Evolutionary conservation across 2,888 invertebrate genomes (phyloP).

Genomic region (Helicoverpa assulta): DNA sequence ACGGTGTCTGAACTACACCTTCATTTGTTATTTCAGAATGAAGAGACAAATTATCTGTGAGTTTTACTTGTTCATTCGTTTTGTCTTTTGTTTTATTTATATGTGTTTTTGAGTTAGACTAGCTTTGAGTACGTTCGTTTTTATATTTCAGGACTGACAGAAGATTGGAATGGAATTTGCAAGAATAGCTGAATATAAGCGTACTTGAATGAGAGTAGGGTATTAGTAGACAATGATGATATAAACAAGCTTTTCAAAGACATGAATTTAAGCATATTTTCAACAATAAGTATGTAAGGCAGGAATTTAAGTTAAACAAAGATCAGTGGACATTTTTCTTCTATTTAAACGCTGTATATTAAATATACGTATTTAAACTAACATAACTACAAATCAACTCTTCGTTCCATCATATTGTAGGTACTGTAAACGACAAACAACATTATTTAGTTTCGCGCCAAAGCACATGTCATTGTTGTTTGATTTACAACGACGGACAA

Average conservation of each 20-base stretch:
- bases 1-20: background rate
- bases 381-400: slow-evolving; percentile 1
- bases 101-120: background rate
- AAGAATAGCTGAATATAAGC: no score
- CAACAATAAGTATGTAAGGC: no score
- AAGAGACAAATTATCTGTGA: slow-evolving; percentile 10
- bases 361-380: background rate
- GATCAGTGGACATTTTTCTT: no score
- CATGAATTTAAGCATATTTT: no score
- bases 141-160: no score
- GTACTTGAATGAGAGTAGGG: no score
- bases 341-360: no score
- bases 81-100: background rate
- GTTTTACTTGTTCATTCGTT: background rate
- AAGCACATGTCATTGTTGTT: slow-evolving; percentile 67
- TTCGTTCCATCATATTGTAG: slow-evolving; percentile 15
- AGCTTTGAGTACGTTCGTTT: background rate
- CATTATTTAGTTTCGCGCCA: slow-evolving; percentile 61
- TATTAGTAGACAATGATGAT: no score
- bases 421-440: slow-evolving; percentile 58
- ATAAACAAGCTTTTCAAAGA: no score
- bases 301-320: no score
- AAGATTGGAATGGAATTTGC: no score
- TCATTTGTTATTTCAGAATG: slow-evolving; percentile 12
- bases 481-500: slow-evolving; percentile 70